Evolutionary conservation across 2,113 vertebrate species (phyloP), one percentile per base, ranked within the genome.

Genomic region (Eptesicus fuscus): DNA sequence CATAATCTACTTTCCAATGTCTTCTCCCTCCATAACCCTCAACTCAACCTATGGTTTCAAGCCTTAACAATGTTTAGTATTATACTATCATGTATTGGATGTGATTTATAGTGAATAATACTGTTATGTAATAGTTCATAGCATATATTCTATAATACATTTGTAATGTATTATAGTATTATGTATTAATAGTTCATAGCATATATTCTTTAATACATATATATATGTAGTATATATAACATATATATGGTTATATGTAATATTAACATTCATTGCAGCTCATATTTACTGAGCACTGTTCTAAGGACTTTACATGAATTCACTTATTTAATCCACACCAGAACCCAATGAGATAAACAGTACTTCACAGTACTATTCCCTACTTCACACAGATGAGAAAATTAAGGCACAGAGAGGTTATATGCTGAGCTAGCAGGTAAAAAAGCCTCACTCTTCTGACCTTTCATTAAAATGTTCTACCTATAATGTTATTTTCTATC

Each of bases 321-420:
- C 71, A 89, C 28, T 89, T 59, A 79, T 78, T 90, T 59, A 88
- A 91, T 56, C 32, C 22, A 89, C 25, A 47, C 4, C 91, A 51
- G 30, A 80, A 44, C 18, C 17, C 88, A 83, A 23, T n/a, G 23
- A 89, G 28, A 91, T 69, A 91, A 65, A 84, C 0, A 42, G 70
- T 65, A 67, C 53, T 47, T 77, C 65, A 82, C 7, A 83, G 56
- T 56, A 74, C 77, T 88, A 35, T 32, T 47, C 22, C 59, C 20
- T 23, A 78, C 42, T 91, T 73, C 42, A 91, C 35, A 85, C 37
- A 95, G 17, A 83, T 56, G 25, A 94, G 53, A 83, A 94, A 93
- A 90, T 47, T 69, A 83, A 93, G 7, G 14, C 40, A 91, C 28
- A 63, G 17, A 71, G 28, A 70, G 16, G 5, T 78, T 28, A 49